Percentiles rank a stretch among this genome's conserved stretches.
Evolutionary conservation across 2,113 vertebrate species (phyloP).

Genomic region (Brachyhypopomus occidentalis): DNA sequence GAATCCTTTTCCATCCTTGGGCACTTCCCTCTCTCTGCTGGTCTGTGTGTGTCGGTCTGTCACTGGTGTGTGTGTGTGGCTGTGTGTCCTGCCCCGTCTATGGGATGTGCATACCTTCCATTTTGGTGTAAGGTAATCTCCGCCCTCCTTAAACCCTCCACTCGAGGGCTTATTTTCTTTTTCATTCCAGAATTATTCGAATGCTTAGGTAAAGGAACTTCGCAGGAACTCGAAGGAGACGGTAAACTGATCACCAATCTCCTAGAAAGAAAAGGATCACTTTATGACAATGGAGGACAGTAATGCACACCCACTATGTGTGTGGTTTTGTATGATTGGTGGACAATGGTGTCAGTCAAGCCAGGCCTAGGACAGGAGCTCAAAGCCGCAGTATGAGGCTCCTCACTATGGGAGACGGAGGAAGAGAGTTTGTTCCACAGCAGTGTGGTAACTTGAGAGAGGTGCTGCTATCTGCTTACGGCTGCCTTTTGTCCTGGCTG

Average conservation of each 20-base stretch:
- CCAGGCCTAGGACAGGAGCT: constrained; percentile 23
- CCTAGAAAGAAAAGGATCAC: constrained; percentile 13
- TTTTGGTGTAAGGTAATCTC: not conserved
- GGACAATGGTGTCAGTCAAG: constrained; percentile 44
- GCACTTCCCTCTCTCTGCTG: not conserved
- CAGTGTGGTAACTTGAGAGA: constrained; percentile 38
- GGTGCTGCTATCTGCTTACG: constrained; percentile 39
- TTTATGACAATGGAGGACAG: constrained; percentile 17
- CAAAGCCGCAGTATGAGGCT: not conserved
- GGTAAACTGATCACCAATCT: constrained; percentile 24
- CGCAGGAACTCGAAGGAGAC: not conserved
- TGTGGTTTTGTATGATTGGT: constrained; percentile 41
- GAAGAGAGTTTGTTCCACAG: constrained; percentile 31
- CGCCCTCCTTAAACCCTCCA: not conserved
- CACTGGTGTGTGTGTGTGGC: not conserved
- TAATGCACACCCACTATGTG: constrained; percentile 27
- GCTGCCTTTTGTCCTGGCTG: constrained; percentile 45
- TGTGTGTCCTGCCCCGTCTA: not conserved
- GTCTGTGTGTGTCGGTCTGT: not conserved
- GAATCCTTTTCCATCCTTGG: not conserved
- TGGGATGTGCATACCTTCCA: not conserved
- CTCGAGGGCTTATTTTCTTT: not conserved
- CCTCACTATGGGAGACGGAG: constrained; percentile 2
- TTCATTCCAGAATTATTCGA: not conserved
- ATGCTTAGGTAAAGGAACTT: not conserved